A percentile compares a stretch with the other conserved stretches of the same genome.
phyloP scores from a whole-genome alignment of 1,140 invertebrate species.

The Brachionus asplanchnoidis region DNA sequence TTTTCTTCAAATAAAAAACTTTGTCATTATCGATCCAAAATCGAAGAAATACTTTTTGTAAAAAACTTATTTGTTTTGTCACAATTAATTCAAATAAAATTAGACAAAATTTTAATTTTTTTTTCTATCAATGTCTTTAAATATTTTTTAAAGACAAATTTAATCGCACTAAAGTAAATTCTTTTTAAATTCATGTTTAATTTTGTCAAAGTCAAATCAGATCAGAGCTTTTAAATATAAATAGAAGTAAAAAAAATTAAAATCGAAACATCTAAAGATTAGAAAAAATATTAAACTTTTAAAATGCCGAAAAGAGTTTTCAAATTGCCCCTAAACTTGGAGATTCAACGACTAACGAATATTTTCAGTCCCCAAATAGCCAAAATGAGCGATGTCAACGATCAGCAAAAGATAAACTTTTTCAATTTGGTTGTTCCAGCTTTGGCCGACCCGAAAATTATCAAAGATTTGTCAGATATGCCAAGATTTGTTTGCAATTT shows the following conservation, averaged over 20 bases:
- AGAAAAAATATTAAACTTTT: too few relatives aligned
- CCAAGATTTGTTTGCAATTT: background rate
- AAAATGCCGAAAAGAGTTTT: too few relatives aligned
- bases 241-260: too few relatives aligned
- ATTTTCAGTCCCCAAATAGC: background rate
- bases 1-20: background rate
- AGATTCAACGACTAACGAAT: background rate
- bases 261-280: too few relatives aligned
- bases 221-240: too few relatives aligned
- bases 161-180: too few relatives aligned
- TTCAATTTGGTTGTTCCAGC: background rate
- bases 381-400: background rate
- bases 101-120: background rate
- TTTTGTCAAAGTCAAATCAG: too few relatives aligned
- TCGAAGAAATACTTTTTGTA: background rate
- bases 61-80: background rate
- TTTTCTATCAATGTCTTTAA: too few relatives aligned
- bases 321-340: background rate
- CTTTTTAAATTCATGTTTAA: too few relatives aligned
- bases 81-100: background rate
- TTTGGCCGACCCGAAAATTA: background rate
- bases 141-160: too few relatives aligned
- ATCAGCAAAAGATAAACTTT: background rate
- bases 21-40: background rate
- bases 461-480: background rate